Evolutionary conservation across 2,113 vertebrate genomes (phyloP).

Genomic region (Gracilinanus agilis): DNA sequence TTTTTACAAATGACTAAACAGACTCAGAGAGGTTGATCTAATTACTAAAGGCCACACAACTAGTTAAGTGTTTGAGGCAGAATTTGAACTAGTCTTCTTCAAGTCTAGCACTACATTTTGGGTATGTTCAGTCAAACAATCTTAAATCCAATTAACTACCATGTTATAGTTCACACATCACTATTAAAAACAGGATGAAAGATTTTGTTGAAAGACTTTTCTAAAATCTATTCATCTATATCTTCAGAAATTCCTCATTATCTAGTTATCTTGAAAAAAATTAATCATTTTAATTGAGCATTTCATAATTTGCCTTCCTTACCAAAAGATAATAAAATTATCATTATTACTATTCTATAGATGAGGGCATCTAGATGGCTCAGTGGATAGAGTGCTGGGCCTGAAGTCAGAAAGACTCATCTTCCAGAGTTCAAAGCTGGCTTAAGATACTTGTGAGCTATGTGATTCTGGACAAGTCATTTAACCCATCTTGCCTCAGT

Average conservation of each 20-base stretch:
- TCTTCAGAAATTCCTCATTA: not conserved
- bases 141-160: not conserved
- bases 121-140: not conserved
- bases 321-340: not conserved
- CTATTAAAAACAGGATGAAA: not conserved
- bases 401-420: too few species aligned
- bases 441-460: too few species aligned
- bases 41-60: not conserved
- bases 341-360: not conserved
- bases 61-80: not conserved
- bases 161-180: not conserved
- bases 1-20: not conserved
- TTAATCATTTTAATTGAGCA: not conserved
- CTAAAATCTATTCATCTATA: not conserved
- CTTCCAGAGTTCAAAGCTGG: too few species aligned
- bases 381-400: too few species aligned
- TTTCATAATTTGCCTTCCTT: not conserved
- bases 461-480: too few species aligned
- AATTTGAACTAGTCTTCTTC: not conserved
- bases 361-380: not conserved
- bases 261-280: not conserved
- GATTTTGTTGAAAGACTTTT: not conserved
- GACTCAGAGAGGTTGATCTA: not conserved
- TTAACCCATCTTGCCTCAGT: too few species aligned
- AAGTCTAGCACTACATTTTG: not conserved